Conservation (phyloP, 2,797 vertebrate genomes). For the Oreochromis grahami region DNA sequence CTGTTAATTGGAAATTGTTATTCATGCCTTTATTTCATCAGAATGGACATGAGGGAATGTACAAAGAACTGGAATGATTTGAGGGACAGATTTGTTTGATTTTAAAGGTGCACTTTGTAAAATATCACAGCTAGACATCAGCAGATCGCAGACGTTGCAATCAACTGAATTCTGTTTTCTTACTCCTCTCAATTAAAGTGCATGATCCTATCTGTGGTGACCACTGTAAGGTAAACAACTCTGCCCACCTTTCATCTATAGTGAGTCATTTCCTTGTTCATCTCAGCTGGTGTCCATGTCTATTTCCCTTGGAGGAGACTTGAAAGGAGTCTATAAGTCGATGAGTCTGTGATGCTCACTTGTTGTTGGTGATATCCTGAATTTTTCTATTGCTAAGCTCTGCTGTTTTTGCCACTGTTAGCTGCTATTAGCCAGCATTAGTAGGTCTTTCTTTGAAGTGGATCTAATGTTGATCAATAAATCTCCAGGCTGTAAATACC, state of each 20-base stretch:
- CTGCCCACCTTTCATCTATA: neutral
- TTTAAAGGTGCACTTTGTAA: neutral
- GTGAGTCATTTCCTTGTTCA: neutral
- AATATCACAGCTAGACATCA: neutral
- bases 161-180: neutral
- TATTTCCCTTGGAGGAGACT: neutral
- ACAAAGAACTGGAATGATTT: neutral
- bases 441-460: neutral
- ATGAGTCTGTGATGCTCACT: neutral
- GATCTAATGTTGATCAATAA: neutral
- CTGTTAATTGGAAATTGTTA: neutral
- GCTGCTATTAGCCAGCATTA: neutral
- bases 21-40: neutral
- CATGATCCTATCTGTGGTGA: neutral
- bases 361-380: neutral
- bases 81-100: neutral
- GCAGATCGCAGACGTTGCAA: neutral
- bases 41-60: neutral
- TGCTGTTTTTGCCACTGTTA: neutral
- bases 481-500: neutral
- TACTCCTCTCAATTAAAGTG: neutral
- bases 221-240: neutral
- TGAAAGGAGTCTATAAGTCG: neutral
- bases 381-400: rapidly evolving
- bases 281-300: neutral